Evolutionary conservation across 2,797 vertebrate species (phyloP).

Genomic region (Melanotaenia nigrans): DNA sequence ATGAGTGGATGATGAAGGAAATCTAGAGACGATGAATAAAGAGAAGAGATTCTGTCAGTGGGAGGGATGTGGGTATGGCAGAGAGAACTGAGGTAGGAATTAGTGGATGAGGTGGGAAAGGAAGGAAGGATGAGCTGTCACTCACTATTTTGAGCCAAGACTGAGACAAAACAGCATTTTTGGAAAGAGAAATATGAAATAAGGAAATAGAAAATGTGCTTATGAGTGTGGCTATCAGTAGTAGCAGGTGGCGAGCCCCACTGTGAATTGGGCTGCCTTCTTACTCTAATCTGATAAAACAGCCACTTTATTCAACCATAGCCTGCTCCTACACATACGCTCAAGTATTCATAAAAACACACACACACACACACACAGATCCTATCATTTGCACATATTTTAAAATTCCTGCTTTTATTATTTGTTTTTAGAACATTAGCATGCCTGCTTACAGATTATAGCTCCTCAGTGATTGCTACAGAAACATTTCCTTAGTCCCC

Average conservation of each 20-base stretch:
- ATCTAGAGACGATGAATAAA: conserved; percentile 37
- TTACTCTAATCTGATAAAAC: conserved; percentile 60
- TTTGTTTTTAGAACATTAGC: conserved; percentile 17
- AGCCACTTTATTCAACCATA: conserved; percentile 39
- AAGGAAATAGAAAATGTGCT: conserved; percentile 12
- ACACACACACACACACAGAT: conserved; percentile 1
- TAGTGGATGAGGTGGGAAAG: conserved; percentile 2
- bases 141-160: conserved; percentile 10
- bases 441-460: conserved; percentile 31
- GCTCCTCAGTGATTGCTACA: conserved; percentile 24
- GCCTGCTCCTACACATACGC: conserved; percentile 20
- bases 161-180: conserved; percentile 28
- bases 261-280: conserved; percentile 57
- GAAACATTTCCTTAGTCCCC: conserved; percentile 24
- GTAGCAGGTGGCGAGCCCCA: conserved; percentile 55
- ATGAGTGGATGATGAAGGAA: conserved; percentile 41
- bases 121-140: conserved; percentile 27
- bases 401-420: conserved; percentile 35
- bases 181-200: conserved; percentile 16
- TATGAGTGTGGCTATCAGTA: conserved; percentile 48
- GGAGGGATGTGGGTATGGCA: conserved; percentile 9
- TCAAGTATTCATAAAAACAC: conserved; percentile 2
- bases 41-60: conserved; percentile 32
- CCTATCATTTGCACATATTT: conserved; percentile 12
- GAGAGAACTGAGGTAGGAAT: conserved; percentile 8